Conservation (phyloP, 2,888 invertebrate species). For the Meiosimyza platycephala region DNA sequence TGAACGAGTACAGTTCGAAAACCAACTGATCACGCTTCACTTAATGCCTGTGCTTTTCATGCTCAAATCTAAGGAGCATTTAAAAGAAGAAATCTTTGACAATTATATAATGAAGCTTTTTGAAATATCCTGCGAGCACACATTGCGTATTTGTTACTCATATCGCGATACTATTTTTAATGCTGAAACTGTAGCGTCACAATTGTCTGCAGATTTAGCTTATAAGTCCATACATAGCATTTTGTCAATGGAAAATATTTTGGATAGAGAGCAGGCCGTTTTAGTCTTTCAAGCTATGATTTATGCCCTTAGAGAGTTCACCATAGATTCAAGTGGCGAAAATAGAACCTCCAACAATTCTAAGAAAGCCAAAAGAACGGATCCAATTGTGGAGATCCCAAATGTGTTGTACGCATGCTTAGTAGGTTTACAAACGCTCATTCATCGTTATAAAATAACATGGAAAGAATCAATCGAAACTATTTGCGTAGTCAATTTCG, state of each 20-base stretch:
- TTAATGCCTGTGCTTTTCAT: constrained; percentile 73
- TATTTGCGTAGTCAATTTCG: constrained; percentile 72
- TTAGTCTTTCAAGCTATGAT: constrained; percentile 73
- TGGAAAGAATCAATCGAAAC: constrained; percentile 85
- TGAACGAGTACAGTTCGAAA: constrained; percentile 68
- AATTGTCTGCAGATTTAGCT: constrained; percentile 56
- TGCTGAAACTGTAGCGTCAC: constrained; percentile 49
- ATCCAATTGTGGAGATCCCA: constrained; percentile 67
- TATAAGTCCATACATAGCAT: constrained; percentile 64
- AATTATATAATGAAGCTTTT: constrained; percentile 73
- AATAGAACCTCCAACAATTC: constrained; percentile 11
- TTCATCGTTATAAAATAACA: constrained; percentile 77
- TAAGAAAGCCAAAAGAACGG: constrained; percentile 49
- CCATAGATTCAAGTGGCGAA: constrained; percentile 45
- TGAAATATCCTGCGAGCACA: constrained; percentile 74
- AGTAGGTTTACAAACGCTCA: constrained; percentile 74
- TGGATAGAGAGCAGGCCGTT: constrained; percentile 73
- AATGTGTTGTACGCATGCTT: constrained; percentile 75
- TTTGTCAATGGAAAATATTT: constrained; percentile 68
- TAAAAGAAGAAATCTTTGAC: constrained; percentile 68
- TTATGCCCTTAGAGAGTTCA: constrained; percentile 72
- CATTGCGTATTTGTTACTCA: constrained; percentile 72
- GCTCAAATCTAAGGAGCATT: constrained; percentile 56
- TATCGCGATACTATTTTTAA: constrained; percentile 68
- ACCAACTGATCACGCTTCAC: constrained; percentile 73